These are phyloP conservation scores for Heliconius hermathena DNA, from an alignment of 1,140 invertebrate genomes.

Conservation along the genomic window DNA sequence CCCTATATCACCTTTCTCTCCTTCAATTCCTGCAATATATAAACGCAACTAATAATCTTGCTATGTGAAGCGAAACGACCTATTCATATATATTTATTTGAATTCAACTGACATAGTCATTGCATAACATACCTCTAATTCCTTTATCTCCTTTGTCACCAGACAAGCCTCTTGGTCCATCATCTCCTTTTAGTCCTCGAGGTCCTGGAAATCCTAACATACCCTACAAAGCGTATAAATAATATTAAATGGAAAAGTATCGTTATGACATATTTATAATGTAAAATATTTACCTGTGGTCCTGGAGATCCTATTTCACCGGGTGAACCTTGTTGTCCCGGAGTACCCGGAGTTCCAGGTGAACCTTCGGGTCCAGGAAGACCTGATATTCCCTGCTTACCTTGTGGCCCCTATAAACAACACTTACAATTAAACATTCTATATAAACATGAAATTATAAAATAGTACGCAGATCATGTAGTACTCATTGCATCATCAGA, in stretches of 20 bases:
- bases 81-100: no score
- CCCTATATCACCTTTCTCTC: conserved; percentile 90
- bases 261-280: not conserved
- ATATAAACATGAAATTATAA: not conserved
- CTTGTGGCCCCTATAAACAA: conserved; percentile 84
- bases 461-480: not conserved
- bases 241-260: not conserved
- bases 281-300: conserved; percentile 77
- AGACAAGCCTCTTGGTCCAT: conserved; percentile 86
- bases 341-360: conserved; percentile 87
- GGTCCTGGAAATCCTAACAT: conserved; percentile 89
- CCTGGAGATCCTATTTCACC: conserved; percentile 86
- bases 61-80: no score
- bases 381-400: conserved; percentile 88
- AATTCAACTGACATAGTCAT: no score
- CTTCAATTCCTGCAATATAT: conserved; percentile 83
- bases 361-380: conserved; percentile 88
- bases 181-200: conserved; percentile 89
- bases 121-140: conserved; percentile 57
- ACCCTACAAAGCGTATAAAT: conserved; percentile 71
- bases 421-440: not conserved
- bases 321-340: conserved; percentile 85
- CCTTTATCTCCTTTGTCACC: conserved; percentile 83
- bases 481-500: no score
- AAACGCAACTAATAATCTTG: no score